Evolutionary conservation across 1,140 invertebrate genomes (phyloP).

Genomic region (Coelopa frigida): DNA sequence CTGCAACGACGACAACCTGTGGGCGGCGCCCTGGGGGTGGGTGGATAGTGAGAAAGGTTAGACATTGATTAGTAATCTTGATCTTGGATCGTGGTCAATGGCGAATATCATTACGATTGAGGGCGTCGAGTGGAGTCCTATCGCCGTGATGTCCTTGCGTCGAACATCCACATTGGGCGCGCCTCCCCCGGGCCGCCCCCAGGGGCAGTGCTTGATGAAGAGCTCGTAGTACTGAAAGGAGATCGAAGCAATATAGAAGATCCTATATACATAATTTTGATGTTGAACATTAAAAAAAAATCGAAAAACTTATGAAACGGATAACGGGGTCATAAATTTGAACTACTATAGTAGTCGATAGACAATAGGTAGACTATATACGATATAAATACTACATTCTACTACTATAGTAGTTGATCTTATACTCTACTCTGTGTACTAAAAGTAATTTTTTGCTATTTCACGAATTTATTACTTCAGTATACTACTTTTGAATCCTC

Average conservation of each 20-base stretch:
- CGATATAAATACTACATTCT: too few species aligned
- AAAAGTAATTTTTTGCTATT: too few species aligned
- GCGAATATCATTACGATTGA: constrained; percentile 26
- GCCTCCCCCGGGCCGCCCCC: constrained; percentile 43
- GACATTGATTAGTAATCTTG: background rate
- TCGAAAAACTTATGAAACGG: too few species aligned
- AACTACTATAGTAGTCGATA: too few species aligned
- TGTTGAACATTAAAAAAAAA: too few species aligned
- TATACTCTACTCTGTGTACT: too few species aligned
- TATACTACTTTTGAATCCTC: too few species aligned
- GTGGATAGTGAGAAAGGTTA: background rate
- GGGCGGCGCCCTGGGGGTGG: constrained; percentile 23
- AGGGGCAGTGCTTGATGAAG: constrained; percentile 47
- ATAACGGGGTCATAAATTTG: too few species aligned
- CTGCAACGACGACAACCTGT: constrained; percentile 31
- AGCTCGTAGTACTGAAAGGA: constrained; percentile 44
- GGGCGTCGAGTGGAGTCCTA: constrained; percentile 47
- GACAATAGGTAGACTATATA: too few species aligned
- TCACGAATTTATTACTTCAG: too few species aligned
- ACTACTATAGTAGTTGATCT: too few species aligned
- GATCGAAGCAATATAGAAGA: constrained; percentile 2
- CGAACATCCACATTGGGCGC: constrained; percentile 45
- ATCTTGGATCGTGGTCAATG: background rate
- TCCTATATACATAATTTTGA: background rate
- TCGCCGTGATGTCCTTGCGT: constrained; percentile 45